Conservation (phyloP, 2,888 invertebrate species). For the Oscheius sp. region DNA sequence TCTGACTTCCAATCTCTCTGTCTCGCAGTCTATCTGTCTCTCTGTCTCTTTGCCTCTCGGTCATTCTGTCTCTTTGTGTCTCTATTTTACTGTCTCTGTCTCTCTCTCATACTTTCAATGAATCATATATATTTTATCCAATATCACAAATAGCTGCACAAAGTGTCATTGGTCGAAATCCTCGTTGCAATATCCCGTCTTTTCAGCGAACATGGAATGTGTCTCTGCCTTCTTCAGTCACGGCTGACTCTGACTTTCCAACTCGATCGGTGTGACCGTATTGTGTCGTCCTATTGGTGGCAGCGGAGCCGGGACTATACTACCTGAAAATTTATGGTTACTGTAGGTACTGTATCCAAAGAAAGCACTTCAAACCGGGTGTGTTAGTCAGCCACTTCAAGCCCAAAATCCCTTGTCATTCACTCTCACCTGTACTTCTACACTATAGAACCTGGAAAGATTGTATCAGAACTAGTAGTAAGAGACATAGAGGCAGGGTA, state of each 20-base stretch:
- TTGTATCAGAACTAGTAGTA: background rate
- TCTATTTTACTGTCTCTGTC: too few species aligned
- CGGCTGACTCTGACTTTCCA: conserved; percentile 9
- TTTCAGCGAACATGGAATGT: conserved; percentile 13
- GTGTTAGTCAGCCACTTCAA: background rate
- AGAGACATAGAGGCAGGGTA: background rate
- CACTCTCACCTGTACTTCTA: conserved; percentile 11
- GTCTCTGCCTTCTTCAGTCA: background rate
- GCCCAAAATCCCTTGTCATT: background rate
- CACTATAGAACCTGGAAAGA: conserved; percentile 12
- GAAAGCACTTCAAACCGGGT: background rate
- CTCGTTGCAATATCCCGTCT: conserved; percentile 24
- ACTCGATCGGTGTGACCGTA: conserved; percentile 24
- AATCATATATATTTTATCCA: conserved; percentile 3
- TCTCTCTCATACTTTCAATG: too few species aligned
- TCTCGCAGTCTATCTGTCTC: too few species aligned
- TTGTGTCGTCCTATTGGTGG: conserved; percentile 13
- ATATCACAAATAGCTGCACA: background rate
- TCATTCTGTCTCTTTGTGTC: too few species aligned
- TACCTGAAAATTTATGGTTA: background rate
- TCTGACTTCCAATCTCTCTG: too few species aligned
- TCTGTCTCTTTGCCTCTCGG: too few species aligned
- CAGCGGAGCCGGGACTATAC: background rate
- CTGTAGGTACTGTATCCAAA: background rate
- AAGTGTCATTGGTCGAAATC: conserved; percentile 26